Evolutionary conservation across 2,113 vertebrate genomes (phyloP).

Genomic region (Mustelus asterias): DNA sequence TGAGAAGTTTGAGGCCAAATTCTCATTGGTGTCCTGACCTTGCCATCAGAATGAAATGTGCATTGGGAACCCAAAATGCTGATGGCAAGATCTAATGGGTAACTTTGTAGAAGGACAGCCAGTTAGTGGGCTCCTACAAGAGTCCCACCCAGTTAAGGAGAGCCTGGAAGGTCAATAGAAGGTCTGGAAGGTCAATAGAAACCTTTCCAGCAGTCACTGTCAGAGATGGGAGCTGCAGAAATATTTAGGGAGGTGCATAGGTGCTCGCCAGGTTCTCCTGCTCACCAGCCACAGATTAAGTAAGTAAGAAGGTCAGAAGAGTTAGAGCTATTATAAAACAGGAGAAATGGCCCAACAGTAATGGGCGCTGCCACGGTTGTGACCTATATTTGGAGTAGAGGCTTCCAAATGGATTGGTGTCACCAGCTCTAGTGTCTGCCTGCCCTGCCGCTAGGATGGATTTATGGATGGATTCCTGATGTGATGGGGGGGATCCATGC

Average conservation of each 20-base stretch:
- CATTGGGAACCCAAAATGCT: no score
- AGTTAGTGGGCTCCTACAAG: no score
- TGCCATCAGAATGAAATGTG: no score
- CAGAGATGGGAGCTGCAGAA: no score
- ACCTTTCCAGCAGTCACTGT: neutral
- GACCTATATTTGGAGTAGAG: neutral
- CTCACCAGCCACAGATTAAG: neutral
- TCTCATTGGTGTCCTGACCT: no score
- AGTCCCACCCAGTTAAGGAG: no score
- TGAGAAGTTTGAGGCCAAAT: neutral
- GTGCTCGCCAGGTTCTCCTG: neutral
- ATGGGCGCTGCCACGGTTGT: neutral
- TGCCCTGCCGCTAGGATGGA: neutral
- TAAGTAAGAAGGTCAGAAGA: neutral
- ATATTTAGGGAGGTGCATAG: neutral
- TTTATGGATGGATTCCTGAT: neutral
- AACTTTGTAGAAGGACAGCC: no score
- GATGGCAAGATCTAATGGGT: no score
- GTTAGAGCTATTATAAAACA: neutral
- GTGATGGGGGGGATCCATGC: neutral
- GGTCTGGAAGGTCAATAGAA: neutral
- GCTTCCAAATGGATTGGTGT: neutral
- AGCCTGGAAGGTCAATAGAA: neutral
- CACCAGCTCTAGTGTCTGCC: neutral
- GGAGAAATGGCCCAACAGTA: neutral